Conservation (phyloP, 2,888 invertebrate species). For the Cephus nigrinus region DNA sequence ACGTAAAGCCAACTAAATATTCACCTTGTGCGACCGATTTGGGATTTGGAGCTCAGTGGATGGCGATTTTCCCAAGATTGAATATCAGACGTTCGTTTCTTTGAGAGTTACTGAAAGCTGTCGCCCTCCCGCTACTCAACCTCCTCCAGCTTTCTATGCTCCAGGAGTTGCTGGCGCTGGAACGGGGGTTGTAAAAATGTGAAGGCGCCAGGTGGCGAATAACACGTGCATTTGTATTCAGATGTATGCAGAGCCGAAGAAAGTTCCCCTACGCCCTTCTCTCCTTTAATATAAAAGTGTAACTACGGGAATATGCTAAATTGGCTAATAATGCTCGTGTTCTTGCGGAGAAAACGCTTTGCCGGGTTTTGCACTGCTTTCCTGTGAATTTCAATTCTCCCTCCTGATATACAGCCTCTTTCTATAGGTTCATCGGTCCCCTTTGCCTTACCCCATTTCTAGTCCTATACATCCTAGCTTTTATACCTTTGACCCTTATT, state of each 20-base stretch:
- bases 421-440: neutral
- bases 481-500: neutral
- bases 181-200: conserved; percentile 17
- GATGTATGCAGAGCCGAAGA: conserved; percentile 23
- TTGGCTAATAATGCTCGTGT: conserved; percentile 24
- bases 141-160: neutral
- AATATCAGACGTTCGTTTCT: neutral
- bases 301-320: conserved; percentile 26
- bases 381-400: conserved; percentile 18
- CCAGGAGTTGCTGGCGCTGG: neutral
- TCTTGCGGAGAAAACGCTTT: conserved; percentile 6
- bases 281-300: conserved; percentile 24
- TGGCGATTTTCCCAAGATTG: neutral
- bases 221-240: conserved; percentile 24
- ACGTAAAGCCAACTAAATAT: neutral
- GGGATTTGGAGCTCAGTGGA: neutral
- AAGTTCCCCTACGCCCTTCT: conserved; percentile 13
- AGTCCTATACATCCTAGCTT: neutral
- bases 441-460: neutral
- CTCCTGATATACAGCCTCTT: neutral
- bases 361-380: conserved; percentile 14
- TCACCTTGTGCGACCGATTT: neutral
- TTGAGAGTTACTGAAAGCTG: neutral
- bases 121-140: neutral
- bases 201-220: conserved; percentile 24